These are phyloP conservation scores for Polyploca ridens DNA, from an alignment of 2,888 invertebrate species.

Conservation along the genomic window DNA sequence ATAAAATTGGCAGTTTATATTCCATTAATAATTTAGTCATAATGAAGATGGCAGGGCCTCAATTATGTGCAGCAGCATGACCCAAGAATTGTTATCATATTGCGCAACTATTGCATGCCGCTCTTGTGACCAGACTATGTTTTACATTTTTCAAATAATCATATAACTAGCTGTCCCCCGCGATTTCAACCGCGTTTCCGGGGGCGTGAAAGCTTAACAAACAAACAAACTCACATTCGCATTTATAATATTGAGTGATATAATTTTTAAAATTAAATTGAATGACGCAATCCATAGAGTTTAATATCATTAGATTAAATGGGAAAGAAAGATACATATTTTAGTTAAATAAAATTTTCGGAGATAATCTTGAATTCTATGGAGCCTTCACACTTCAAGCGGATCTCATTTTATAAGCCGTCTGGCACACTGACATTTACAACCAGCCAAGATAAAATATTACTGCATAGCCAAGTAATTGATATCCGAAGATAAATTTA, in stretches of 20 bases:
- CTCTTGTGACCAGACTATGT: neutral
- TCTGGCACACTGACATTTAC: neutral
- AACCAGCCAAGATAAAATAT: neutral
- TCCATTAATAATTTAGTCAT: slow-evolving; percentile 39
- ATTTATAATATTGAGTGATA: too few species aligned
- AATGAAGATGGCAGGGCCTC: slow-evolving; percentile 4
- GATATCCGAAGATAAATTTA: neutral
- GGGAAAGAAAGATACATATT: neutral
- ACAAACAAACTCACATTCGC: too few species aligned
- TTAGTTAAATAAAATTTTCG: too few species aligned
- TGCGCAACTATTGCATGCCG: neutral
- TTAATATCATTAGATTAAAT: neutral
- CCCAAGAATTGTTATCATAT: neutral
- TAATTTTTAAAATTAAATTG: too few species aligned
- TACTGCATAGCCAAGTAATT: neutral
- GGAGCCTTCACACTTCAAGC: neutral
- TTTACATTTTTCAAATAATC: too few species aligned
- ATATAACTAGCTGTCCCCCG: too few species aligned
- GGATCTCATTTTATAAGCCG: slow-evolving; percentile 2
- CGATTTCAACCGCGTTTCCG: too few species aligned
- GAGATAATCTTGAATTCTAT: neutral
- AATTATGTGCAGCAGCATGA: neutral
- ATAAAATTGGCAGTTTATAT: slow-evolving; percentile 50
- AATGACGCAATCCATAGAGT: too few species aligned
- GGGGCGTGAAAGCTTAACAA: too few species aligned